Conservation (phyloP, 53 echinoderm and acorn worm genomes). For the Echinarachnius parma region DNA sequence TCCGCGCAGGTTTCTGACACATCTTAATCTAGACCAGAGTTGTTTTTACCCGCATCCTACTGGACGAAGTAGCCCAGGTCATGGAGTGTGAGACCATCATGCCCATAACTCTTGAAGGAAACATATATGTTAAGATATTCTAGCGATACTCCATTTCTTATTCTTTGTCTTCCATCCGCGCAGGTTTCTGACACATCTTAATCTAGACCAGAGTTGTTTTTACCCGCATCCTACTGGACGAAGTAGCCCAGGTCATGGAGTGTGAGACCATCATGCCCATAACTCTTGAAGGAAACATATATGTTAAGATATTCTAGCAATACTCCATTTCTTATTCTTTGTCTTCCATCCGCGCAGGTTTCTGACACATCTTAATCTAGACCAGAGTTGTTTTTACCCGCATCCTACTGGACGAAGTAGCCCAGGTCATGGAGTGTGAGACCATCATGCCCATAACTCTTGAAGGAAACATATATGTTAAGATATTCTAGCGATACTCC, state of each 20-base stretch:
- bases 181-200: conserved; percentile 80
- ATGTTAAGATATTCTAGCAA: no score
- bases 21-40: no score
- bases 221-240: conserved; percentile 95
- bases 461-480: background rate
- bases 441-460: conserved; percentile 94
- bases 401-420: conserved; percentile 88
- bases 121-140: background rate
- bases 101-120: conserved; percentile 65
- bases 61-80: conserved; percentile 93
- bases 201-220: conserved; percentile 83
- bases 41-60: conserved; percentile 85
- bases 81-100: conserved; percentile 93
- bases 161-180: background rate
- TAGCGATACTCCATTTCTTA: background rate
- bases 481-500: background rate
- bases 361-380: no score
- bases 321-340: conserved; percentile 78
- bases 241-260: conserved; percentile 98
- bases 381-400: no score
- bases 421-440: conserved; percentile 94
- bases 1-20: no score
- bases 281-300: no score
- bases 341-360: no score
- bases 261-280: conserved; percentile 98